These are phyloP conservation scores for Morpho deidamia DNA, from an alignment of 2,888 invertebrate genomes.

Conservation along the genomic window DNA sequence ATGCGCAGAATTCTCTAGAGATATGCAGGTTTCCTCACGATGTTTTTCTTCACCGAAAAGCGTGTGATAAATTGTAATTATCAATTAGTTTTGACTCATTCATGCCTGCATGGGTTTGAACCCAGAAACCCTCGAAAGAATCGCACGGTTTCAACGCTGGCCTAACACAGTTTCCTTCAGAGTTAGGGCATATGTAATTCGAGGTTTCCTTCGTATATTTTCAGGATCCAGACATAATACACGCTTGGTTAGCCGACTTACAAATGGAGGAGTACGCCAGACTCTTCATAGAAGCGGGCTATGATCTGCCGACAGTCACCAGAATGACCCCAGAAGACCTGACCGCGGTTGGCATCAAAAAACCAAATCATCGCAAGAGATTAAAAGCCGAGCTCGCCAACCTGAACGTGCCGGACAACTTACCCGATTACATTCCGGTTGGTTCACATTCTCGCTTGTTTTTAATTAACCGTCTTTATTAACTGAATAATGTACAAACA, in stretches of 20 bases:
- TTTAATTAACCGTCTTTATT: not conserved
- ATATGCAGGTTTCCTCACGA: too few species aligned
- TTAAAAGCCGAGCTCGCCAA: constrained; percentile 97
- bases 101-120: too few species aligned
- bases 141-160: too few species aligned
- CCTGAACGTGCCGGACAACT: constrained; percentile 94
- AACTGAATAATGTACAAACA: too few species aligned
- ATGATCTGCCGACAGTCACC: constrained; percentile 98
- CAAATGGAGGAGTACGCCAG: constrained; percentile 97
- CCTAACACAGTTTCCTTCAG: too few species aligned
- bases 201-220: constrained; percentile 31
- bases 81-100: too few species aligned
- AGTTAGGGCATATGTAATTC: too few species aligned
- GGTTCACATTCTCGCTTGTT: constrained; percentile 37
- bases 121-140: too few species aligned
- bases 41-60: too few species aligned
- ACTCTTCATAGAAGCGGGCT: constrained; percentile 95
- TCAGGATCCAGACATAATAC: constrained; percentile 95
- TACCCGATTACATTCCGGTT: constrained; percentile 96
- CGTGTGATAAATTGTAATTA: too few species aligned
- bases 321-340: constrained; percentile 98
- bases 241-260: constrained; percentile 95
- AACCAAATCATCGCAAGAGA: constrained; percentile 97
- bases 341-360: constrained; percentile 94
- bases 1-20: too few species aligned